Evolutionary conservation across 2,797 vertebrate species (phyloP).

Genomic region (Halcyon badia): DNA sequence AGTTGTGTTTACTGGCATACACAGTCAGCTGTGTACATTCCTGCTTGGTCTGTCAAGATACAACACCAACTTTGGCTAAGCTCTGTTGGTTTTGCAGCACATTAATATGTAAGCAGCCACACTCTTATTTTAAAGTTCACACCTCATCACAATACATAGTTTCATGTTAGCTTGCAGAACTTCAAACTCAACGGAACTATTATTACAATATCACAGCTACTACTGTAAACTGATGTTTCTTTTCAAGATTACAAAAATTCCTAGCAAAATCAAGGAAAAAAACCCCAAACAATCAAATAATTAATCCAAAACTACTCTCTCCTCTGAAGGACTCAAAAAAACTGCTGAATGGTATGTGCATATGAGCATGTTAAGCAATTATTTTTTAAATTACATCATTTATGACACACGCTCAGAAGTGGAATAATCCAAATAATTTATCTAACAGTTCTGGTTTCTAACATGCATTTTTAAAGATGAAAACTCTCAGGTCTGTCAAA

Average conservation of each 20-base stretch:
- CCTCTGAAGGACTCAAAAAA: neutral
- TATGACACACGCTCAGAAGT: neutral
- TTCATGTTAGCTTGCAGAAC: neutral
- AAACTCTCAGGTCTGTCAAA: neutral
- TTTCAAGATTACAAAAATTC: neutral
- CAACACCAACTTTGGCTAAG: neutral
- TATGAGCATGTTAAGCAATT: neutral
- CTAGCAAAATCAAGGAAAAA: neutral
- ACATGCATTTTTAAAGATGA: neutral
- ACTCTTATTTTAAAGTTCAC: constrained; percentile 4
- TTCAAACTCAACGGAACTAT: neutral
- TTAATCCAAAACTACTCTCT: neutral
- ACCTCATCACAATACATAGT: neutral
- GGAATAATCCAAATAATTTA: neutral
- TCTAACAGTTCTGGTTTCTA: neutral
- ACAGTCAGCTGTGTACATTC: neutral
- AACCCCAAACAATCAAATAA: neutral
- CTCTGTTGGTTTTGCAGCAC: neutral
- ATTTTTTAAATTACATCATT: neutral
- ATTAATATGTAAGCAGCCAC: neutral
- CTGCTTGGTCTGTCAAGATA: neutral
- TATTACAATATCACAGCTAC: neutral
- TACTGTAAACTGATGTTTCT: neutral
- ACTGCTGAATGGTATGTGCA: rapidly evolving
- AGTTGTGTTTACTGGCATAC: neutral